Base-by-base conservation (phyloP, 2,113 vertebrate species). In the Anas platyrhynchos region DNA sequence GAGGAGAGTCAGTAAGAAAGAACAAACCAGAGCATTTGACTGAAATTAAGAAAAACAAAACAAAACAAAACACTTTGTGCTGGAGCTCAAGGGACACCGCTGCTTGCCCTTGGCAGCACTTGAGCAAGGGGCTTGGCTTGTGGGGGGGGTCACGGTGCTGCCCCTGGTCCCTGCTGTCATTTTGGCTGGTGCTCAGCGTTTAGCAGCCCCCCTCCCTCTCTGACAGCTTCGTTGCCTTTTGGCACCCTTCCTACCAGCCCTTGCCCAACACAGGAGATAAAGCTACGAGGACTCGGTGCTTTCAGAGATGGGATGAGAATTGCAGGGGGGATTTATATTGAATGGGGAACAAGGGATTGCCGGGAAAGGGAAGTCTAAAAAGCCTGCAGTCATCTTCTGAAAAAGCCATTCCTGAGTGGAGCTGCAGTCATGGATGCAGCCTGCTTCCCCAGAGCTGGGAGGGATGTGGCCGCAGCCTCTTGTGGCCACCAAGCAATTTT, bases 331-430 rank as follows among this genome's bases (percentile, higher is more conserved):
- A 79, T 59, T 95, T 73, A 77, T 71, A 79, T 21, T 73, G 58
- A 91, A 68, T 31, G 14, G 55, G 32, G 31, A 68, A 85, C 44
- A 85, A 38, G 44, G 74, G 78, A 85, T 41, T 80, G 20, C 62
- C 81, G 31, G 26, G 25, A 66, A 85, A 94, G 58, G 34, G n/a
- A 38, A 86, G 46, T 55, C 72, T 88, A 38, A 73, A 50, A 26
- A 92, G 55, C 43, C 20, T 63, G 82, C 50, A 89, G 59, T 55
- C 78, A 66, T 46, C 79, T 89, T 93, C 67, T 63, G 74, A 73
- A 76, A 41, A 90, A 77, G 75, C 0, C 0, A 86, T 8, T 55
- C 9, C 73, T 34, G 59, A 34, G 36, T 9, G 2, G 54, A 5
- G n/a, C n/a, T 79, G 71, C 66, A 75, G 58, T 72, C 10, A 0